Evolutionary conservation across 2,888 invertebrate species (phyloP).

Genomic region (Eupithecia pulchellata): DNA sequence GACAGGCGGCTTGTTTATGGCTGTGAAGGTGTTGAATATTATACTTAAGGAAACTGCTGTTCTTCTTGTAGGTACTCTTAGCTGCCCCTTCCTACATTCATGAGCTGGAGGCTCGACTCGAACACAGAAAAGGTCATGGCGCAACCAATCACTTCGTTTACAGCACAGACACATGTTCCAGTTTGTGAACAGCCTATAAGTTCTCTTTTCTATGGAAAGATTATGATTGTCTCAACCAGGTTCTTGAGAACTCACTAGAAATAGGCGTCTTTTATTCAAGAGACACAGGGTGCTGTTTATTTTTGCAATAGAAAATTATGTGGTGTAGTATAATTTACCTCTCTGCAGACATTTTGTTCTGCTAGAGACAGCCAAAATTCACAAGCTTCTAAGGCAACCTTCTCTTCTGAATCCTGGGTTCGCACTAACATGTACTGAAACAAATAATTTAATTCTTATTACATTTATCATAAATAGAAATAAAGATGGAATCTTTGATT

Average conservation of each 20-base stretch:
- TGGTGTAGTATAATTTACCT: constrained; percentile 65
- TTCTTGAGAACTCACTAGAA: background rate
- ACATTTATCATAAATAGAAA: too few species aligned
- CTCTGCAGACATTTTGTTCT: constrained; percentile 96
- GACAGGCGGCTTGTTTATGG: background rate
- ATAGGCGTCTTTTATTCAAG: background rate
- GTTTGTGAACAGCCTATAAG: background rate
- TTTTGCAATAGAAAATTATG: background rate
- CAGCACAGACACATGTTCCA: background rate
- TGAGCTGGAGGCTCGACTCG: background rate
- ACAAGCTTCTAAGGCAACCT: constrained; percentile 98
- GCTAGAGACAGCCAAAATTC: constrained; percentile 99
- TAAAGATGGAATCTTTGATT: too few species aligned
- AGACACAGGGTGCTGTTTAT: background rate
- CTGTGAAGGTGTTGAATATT: background rate
- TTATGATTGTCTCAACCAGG: background rate
- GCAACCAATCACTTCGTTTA: background rate
- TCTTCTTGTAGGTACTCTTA: background rate
- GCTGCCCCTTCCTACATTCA: background rate
- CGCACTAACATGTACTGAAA: constrained; percentile 96
- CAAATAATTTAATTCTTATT: background rate
- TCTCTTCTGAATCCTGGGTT: constrained; percentile 97
- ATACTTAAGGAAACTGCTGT: background rate
- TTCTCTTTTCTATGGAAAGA: background rate
- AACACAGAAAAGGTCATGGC: background rate